Base-by-base conservation (phyloP, 1,140 invertebrate genomes). In the Agrilus planipennis region DNA sequence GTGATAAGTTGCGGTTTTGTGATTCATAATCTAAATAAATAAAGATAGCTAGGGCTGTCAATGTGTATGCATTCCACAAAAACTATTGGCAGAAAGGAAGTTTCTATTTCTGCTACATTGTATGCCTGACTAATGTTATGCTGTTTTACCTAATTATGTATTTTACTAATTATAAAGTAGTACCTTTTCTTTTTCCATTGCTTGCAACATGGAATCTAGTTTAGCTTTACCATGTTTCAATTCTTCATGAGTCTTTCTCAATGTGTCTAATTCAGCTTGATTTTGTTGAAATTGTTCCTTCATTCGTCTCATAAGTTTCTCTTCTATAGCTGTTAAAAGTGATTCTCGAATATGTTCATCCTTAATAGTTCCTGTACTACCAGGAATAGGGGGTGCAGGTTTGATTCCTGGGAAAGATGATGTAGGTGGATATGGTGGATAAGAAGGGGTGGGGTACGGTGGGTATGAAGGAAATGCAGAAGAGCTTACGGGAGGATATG, bases 271-370 rank as follows among this genome's bases (percentile, higher is more conserved):
- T 67, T 96, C 92, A 11, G 89, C 91, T 69, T 89, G 76, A 48
- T 84, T 77, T 61, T 93, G 88, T 45, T 82, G 84, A 49, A 86
- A 84, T 54, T 87, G 81, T 58, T 98, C 93, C 45, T 85, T 80
- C 29, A 97, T 70, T 42, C 83, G 73, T 40, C 88, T 71, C 51
- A 81, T 77, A 36, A 98, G 52, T 69, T 94, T 95, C 59, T 98
- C 92, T 65, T 94, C 89, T 1, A 96, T 87, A 12, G 93, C 94
- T 34, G 89, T 91, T 2, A 96, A 62, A 7, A 99, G 66, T 17
- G 93, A 97, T 28, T 84, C 87, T 55, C 88, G 79, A 32, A 98
- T 89, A 58, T 96, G 91, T 58, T 94, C 90, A 56, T 95, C 89
- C 28, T 89, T 88, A 29, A 97, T 92, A 11, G 89, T 93, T 11